Evolutionary conservation across 2,113 vertebrate genomes (phyloP).

Genomic region (Typhlomys cinereus): DNA sequence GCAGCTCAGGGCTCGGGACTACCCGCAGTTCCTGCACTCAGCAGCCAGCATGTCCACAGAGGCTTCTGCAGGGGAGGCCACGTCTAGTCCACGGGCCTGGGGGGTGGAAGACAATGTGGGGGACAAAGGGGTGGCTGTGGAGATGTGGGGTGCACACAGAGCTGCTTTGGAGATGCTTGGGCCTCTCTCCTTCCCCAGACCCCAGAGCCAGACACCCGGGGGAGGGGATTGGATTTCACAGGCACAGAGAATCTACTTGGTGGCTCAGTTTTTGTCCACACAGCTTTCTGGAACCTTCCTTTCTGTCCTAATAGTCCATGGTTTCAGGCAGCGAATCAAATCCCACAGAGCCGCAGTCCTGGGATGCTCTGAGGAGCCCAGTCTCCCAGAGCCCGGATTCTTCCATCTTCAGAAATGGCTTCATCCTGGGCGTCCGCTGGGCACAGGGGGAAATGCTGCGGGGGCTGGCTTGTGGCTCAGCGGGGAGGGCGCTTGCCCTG

Average conservation of each 20-base stretch:
- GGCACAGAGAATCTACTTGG: neutral
- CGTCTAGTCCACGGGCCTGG: neutral
- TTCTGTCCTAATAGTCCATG: neutral
- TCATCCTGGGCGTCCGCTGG: neutral
- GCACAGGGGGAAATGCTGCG: neutral
- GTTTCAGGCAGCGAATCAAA: neutral
- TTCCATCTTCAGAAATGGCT: neutral
- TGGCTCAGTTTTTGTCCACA: neutral
- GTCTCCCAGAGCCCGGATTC: neutral
- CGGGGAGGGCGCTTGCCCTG: neutral
- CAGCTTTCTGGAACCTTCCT: neutral
- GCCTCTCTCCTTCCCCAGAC: neutral
- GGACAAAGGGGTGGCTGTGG: neutral
- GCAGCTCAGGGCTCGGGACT: no score
- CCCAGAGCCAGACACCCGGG: no score
- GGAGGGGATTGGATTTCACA: accelerated
- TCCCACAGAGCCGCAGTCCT: neutral
- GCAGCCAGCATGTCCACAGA: no score
- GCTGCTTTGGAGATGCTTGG: neutral
- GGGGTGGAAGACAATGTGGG: neutral
- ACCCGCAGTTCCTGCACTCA: neutral
- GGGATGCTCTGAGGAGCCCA: neutral
- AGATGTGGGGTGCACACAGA: neutral
- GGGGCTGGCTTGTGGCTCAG: neutral
- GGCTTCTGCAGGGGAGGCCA: neutral